Base-by-base conservation (phyloP, 2,888 invertebrate species). In the Noctua comes region DNA sequence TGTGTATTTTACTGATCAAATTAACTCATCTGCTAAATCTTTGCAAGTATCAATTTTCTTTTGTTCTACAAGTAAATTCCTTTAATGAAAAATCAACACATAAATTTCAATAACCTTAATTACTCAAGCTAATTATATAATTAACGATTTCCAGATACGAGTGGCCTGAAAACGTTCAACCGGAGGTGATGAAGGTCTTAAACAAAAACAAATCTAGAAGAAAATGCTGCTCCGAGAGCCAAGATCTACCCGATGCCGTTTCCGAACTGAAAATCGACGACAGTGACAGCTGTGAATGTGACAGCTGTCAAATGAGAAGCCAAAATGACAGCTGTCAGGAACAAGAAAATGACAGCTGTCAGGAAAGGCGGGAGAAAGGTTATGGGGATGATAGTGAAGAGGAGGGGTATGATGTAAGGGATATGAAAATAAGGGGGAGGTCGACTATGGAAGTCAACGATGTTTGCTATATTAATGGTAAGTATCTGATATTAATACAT, bases 401-500 rank as follows among this genome's bases (percentile, higher is more conserved):
- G 1, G 92, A 84, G 2, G 92, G 91, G 0, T 95, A 95, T 46
- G 93, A 96, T 43, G 92, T 93, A 0, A 94, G 95, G 57, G 97
- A 97, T 82, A 97, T 99, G 96, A 95, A 97, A 59, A 97, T 98
- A 91, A 97, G 97, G 24, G 97, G 97, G 0, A 97, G 98, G 83
- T 97, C 97, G 3, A 95, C 96, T n/a, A 96, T 99, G 86, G 96
- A 97, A 51, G 92, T 97, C 0, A 98, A 99, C 91, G 98, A 98
- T 80, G 99, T 99, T 48, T 98, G 99, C 91, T 99, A 99, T 94
- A 99, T 99, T 66, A 99, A 99, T 95, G 99, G 99, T 99, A 94
- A 94, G 95, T 91, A 24, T 36, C 11, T 57, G 1, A 10, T 31
- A 27, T 13, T 13, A 18, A 54, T 11, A 43, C 5, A 51, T 24